Evolutionary conservation across 2,888 invertebrate species (phyloP).

Genomic region (Scaptomyza caliginosa): DNA sequence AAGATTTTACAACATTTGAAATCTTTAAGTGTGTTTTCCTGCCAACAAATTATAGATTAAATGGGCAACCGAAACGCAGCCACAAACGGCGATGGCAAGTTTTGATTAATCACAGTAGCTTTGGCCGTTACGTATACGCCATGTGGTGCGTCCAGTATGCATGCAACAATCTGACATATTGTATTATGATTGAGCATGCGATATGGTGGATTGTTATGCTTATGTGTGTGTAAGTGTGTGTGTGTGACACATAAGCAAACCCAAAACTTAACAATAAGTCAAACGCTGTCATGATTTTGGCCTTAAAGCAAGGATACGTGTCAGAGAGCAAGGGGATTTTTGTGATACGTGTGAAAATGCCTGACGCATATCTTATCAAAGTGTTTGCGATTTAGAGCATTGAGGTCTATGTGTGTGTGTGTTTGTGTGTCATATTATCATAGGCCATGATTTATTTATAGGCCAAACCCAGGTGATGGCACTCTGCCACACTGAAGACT

Average conservation of each 20-base stretch:
- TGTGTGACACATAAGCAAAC: conserved; percentile 21
- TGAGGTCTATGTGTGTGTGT: neutral
- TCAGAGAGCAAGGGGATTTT: neutral
- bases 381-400: conserved; percentile 4
- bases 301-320: neutral
- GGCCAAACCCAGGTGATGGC: conserved; percentile 54
- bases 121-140: conserved; percentile 25
- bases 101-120: conserved; percentile 47
- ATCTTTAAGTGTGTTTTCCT: conserved; percentile 2
- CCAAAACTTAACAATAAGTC: conserved; percentile 44
- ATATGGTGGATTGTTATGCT: conserved; percentile 3
- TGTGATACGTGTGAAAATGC: conserved; percentile 27
- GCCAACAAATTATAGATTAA: conserved; percentile 43
- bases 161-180: conserved; percentile 49
- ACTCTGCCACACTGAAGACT: conserved; percentile 20
- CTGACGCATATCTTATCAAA: conserved; percentile 39
- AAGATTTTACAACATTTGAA: neutral
- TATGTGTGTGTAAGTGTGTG: neutral
- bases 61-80: conserved; percentile 23
- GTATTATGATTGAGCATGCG: conserved; percentile 60
- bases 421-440: conserved; percentile 51
- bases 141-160: conserved; percentile 4
- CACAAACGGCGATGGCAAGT: conserved; percentile 15
- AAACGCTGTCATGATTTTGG: conserved; percentile 39
- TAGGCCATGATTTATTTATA: conserved; percentile 73